Evolutionary conservation across 2,797 vertebrate genomes (phyloP), one percentile per base, ranked within the genome.

Genomic region (Alosa sapidissima): DNA sequence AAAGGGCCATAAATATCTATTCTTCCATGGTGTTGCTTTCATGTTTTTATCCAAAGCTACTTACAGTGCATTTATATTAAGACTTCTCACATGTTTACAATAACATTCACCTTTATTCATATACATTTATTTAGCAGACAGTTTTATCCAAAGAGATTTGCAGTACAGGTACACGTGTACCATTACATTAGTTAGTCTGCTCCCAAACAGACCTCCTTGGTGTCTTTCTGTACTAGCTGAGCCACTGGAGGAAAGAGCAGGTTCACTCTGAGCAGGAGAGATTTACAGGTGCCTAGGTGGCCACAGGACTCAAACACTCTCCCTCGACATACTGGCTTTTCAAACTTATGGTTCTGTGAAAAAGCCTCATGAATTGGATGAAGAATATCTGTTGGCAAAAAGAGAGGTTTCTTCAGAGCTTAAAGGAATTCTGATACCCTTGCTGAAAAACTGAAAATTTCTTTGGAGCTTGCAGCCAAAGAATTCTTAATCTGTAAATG

Each of bases 321-420:
- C 36, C 10, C 68, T 41, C 33, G 36, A 28, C 33, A 41, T 41
- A 41, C 36, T 75, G 68, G 14, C 33, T 41, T 72, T 36, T 75
- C 28, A 75, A 45, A 14, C 68, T 75, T 75, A 75, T 75, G 68
- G 33, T 75, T 75, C 68, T 75, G 68, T 45, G 33, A 45, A 75
- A 36, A 75, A 10, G 36, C 33, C 11, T 75, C 33, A 75, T 8
- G 14, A 41, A 41, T 41, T 41, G 41, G 33, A 45, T 75, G 36
- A 45, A 75, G 33, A 75, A 75, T 41, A 5, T 75, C 68, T 75
- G 33, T 75, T 75, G 68, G 68, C 68, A 19, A 45, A 75, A 75
- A 45, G 16, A 5, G 33, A 45, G 14, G 24, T 41, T 75, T 75
- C 68, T 41, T 75, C 13, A 75, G 41, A 75, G 33, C 68, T 19